Evolutionary conservation across 2,113 vertebrate species (phyloP).

Genomic region (Bathybates hornii): DNA sequence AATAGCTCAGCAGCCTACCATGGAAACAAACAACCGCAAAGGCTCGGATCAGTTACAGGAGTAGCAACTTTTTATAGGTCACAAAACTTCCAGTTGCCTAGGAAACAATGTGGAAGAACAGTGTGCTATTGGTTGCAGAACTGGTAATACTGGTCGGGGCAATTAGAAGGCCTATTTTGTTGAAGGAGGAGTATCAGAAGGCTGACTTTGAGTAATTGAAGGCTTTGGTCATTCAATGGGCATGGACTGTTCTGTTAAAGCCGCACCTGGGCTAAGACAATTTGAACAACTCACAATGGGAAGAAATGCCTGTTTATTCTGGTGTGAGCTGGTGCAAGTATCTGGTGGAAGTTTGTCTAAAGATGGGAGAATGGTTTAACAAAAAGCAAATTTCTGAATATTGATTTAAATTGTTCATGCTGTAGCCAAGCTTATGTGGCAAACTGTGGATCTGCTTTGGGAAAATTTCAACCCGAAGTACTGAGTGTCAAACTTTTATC

Average conservation of each 20-base stretch:
- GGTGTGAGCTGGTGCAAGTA: background rate
- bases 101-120: slow-evolving; percentile 65
- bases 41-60: slow-evolving; percentile 62
- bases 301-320: slow-evolving; percentile 42
- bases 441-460: background rate
- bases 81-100: slow-evolving; percentile 69
- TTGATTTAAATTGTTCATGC: background rate
- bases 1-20: slow-evolving; percentile 58
- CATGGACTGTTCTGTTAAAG: slow-evolving; percentile 28
- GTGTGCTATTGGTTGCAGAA: slow-evolving; percentile 50
- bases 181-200: slow-evolving; percentile 60
- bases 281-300: slow-evolving; percentile 43
- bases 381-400: background rate
- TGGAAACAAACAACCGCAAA: slow-evolving; percentile 58
- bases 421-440: background rate
- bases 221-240: slow-evolving; percentile 56
- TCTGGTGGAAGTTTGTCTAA: slow-evolving; percentile 12
- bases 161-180: slow-evolving; percentile 60
- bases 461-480: background rate
- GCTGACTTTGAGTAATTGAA: slow-evolving; percentile 54
- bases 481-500: background rate
- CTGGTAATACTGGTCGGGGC: slow-evolving; percentile 66
- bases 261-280: slow-evolving; percentile 53
- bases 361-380: background rate
- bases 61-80: slow-evolving; percentile 71